These are phyloP conservation scores for Mionectes olivaceus DNA, from an alignment of 2,797 vertebrate species.

Conservation along the genomic window DNA sequence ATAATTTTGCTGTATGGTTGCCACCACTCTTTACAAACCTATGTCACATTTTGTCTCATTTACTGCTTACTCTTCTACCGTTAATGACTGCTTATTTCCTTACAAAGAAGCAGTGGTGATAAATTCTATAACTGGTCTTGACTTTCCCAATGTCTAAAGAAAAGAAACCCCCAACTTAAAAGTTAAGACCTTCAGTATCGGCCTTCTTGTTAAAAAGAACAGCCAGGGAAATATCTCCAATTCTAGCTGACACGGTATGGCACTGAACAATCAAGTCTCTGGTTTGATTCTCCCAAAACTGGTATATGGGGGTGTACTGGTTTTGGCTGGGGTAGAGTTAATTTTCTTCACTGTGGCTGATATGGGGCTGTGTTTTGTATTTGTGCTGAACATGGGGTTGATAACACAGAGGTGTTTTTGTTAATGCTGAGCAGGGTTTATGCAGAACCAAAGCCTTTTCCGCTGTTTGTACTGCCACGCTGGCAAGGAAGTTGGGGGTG, in stretches of 20 bases:
- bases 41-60: not conserved
- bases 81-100: not conserved
- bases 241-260: not conserved
- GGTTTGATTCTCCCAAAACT: not conserved
- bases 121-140: not conserved
- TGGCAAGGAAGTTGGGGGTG: not conserved
- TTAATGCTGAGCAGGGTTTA: not conserved
- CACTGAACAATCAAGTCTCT: not conserved
- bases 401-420: not conserved
- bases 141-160: not conserved
- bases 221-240: not conserved
- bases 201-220: not conserved
- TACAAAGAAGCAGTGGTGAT: not conserved
- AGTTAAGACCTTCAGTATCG: not conserved
- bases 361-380: not conserved
- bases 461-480: not conserved
- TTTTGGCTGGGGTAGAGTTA: not conserved
- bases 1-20: not conserved
- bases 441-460: not conserved
- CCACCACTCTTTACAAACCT: not conserved
- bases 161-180: not conserved
- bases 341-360: not conserved
- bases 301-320: not conserved
- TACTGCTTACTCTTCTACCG: not conserved
- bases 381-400: not conserved